Evolutionary conservation across 1,140 invertebrate species (phyloP), one percentile per base, ranked within the genome.

Genomic region (Conus betulinus): DNA sequence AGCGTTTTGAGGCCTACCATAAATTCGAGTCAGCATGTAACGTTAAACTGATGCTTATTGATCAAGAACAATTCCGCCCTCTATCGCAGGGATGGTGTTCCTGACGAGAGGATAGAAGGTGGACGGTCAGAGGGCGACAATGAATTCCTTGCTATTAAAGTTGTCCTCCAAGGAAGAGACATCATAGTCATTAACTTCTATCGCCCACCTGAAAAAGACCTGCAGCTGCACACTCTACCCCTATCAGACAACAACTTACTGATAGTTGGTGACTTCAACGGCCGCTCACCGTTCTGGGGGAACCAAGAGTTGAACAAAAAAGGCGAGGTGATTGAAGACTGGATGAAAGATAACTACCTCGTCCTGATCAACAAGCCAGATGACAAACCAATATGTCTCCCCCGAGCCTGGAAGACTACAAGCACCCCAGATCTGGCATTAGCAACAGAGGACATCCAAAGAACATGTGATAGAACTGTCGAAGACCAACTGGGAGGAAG

Each of bases 341-440:
- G 39, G 39, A 39, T 39, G 39, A 39, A 1, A 39, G 39, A 39
- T 39, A 39, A 39, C 0, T 1, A 39, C 39, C 39, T 39, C 39
- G 3, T 39, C 39, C 39, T 39, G 39, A 39, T 39, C 39, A 39
- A 39, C 39, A 39, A 39, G 39, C 39, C 39, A 39, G 39, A 39
- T 39, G 39, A 39, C 39, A 39, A 39, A 39, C 39, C 39, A 39
- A 39, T 3, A 39, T 39, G 39, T 39, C 39, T 87, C 52, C 83
- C 82, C 25, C 60, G 39, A 39, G 39, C 39, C 39, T 39, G 39
- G 39, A 39, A 39, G 39, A 39, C 39, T 39, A 39, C 39, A 20
- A 84, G 78, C 60, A 89, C 52, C 53, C 86, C 89, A 82, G 89
- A 89, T 55, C 86, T 89, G n/a, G 89, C 89, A 39, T 71, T 89